Evolutionary conservation across 2,797 vertebrate genomes (phyloP), one percentile per base, ranked within the genome.

Genomic region (Allobates femoralis): DNA sequence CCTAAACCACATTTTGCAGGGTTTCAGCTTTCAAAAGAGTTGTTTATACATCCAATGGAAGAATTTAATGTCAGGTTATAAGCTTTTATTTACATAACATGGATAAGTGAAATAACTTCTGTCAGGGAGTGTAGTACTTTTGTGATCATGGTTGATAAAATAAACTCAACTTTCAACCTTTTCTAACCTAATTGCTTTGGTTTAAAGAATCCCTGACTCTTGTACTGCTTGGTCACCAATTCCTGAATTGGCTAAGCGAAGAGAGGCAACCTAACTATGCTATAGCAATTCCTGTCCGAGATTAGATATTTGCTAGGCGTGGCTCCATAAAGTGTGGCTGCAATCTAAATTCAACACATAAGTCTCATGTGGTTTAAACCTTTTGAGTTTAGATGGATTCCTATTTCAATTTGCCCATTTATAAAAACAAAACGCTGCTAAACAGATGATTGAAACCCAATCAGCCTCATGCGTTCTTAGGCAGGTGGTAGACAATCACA

Each of bases 391-490:
- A 30, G 8, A 34, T 28, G 30, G 64, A 15, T 30, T 15, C 56
- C 3, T n/a, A 32, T 16, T 4, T 30, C 12, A 28, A 30, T 30
- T 64, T 64, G 16, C 14, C 12, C 26, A 64, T 16, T 28, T 26
- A 53, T 51, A 28, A 51, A 0, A 41, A 41, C 7, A 46, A 46
- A 46, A 46, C 7, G 7, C 41, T 46, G 41, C 7, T 56, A 26
- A 87, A 81, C 19, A 90, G 58, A 84, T 80, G 73, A 30, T 55
- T 0, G 7, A 83, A 1, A 84, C 21, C 53, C 89, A 85, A 85
- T 56, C 58, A 88, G 79, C 19, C 76, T 55, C 67, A 89, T 88
- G 77, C 81, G 50, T n/a, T 56, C 79, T 79, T 23, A 73, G 64
- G 0, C 0, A 77, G 21, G 62, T 64, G 15, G 77, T 2, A 50